These are phyloP conservation scores for Pseudomyrmex pallidus DNA, from an alignment of 1,140 invertebrate genomes.

Conservation along the genomic window DNA sequence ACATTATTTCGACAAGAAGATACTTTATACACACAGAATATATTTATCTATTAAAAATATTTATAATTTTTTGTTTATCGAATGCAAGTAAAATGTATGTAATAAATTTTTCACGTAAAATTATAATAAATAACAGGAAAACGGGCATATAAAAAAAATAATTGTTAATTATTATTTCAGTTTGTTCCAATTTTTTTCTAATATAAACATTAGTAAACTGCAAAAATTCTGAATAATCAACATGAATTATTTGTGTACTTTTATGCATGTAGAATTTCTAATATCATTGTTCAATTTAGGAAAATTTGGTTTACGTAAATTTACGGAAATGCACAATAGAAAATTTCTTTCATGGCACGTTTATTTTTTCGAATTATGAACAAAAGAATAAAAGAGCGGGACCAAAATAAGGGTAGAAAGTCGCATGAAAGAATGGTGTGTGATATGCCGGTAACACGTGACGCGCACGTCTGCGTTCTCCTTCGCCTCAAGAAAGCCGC, in stretches of 20 bases:
- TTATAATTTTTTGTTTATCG: background rate
- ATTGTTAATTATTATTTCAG: no score
- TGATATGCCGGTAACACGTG: conserved; percentile 74
- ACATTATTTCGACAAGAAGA: background rate
- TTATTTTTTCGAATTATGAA: background rate
- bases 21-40: background rate
- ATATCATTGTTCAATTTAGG: background rate
- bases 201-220: no score
- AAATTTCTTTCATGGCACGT: background rate
- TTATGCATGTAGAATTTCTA: background rate
- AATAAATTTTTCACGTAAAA: no score
- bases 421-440: conserved; percentile 11
- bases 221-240: no score
- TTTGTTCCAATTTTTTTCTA: no score
- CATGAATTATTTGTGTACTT: no score
- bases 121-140: no score
- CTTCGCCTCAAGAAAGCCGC: conserved; percentile 73
- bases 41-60: background rate
- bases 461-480: conserved; percentile 56
- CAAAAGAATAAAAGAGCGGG: background rate
- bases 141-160: no score
- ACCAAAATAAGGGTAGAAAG: conserved; percentile 26
- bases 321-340: background rate
- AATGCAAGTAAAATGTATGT: no score
- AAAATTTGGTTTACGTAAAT: background rate